phyloP scores from a whole-genome alignment of 2,797 vertebrate genomes.

The Falco peregrinus region DNA sequence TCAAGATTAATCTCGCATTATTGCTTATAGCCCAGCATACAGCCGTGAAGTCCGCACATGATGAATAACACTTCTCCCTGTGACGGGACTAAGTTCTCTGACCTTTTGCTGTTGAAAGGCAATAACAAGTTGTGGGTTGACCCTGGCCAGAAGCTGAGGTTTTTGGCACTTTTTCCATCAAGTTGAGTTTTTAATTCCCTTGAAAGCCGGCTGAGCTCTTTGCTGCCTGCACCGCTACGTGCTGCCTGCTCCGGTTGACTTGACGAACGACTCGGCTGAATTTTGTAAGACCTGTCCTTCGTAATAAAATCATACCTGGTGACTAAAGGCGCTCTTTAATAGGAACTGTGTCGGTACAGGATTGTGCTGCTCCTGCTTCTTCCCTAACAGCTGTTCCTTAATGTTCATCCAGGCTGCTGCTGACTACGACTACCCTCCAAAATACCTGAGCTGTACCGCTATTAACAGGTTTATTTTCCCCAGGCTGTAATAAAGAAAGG shows the following conservation, averaged over 20 bases:
- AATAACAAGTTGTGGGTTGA: not conserved
- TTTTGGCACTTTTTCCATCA: not conserved
- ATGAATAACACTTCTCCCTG: not conserved
- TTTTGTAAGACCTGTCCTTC: not conserved
- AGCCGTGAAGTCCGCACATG: not conserved
- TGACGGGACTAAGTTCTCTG: not conserved
- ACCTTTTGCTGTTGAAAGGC: not conserved
- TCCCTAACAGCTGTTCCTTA: not conserved
- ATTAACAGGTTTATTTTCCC: not conserved
- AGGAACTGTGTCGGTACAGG: not conserved
- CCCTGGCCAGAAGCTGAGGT: not conserved
- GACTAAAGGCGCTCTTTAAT: not conserved
- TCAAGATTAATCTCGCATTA: not conserved
- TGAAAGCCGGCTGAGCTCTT: not conserved
- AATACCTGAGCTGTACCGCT: not conserved
- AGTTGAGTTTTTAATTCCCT: not conserved
- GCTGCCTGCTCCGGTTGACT: not conserved
- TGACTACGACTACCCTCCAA: not conserved
- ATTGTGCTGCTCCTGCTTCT: not conserved
- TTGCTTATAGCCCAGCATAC: not conserved
- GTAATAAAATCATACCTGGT: not conserved
- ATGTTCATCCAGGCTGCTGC: not conserved
- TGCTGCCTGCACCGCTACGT: not conserved
- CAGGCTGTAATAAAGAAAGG: not conserved
- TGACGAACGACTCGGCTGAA: not conserved